Evolutionary conservation across 2,888 invertebrate genomes (phyloP), one percentile per base, ranked within the genome.

Genomic region (Leucophenga montana): DNA sequence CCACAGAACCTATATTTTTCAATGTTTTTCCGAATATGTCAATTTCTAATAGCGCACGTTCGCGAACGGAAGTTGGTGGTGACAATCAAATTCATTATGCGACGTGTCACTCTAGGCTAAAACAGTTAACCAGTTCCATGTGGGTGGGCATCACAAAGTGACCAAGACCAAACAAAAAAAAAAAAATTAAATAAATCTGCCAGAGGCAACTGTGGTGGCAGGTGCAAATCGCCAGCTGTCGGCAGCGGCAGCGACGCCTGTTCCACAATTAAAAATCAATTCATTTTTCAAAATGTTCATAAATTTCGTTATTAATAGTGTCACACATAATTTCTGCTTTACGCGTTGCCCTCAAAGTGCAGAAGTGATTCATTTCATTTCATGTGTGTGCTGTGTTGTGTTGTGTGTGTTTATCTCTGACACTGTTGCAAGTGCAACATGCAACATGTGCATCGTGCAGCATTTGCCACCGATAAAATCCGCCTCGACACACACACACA

Each of bases 21-120:
- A 13, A 22, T 8, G 11, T 39, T 39, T 39, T 11, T 39, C 39
- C 39, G 39, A 39, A 39, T 39, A 11, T 39, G 11, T 39, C 39
- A 39, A 16, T 64, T 46, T 64, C 62, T 64, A 64, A 64, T 64
- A 20, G 62, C 48, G 62, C 62, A 64, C 62, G 62, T 64, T 64
- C 62, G 14, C 22, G 14, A 64, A 46, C 62, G 62, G 62, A 64
- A 64, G 62, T 48, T 20, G 11, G 11, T 61, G 3, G 6, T 9
- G 20, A 27, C 31, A 57, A 44, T 44, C 33, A 16, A 61, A 20
- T 61, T 8, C 62, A 46, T 13, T 48, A 8, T 20, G 20, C 16
- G 48, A 48, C 62, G 48, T 64, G 62, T 13, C 20, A 39, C 33
- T n/a, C 57, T 57, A 27, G 31, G 39, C 46, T n/a, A n/a, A 44